Base-by-base conservation (phyloP, 2,113 vertebrate species). In the Eulemur rufifrons region DNA sequence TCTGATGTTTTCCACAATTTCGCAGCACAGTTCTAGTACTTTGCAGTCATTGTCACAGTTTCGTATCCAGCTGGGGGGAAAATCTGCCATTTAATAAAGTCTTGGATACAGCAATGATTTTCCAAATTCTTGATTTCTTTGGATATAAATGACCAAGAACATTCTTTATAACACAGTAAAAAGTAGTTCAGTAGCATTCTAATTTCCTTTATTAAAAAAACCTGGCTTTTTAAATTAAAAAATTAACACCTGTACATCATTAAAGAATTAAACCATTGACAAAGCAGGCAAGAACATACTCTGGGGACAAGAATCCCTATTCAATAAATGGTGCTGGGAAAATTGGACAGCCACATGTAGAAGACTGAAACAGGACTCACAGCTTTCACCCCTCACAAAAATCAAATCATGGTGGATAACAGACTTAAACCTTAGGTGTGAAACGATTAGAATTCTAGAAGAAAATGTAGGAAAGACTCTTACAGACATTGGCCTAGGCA, bases 101-200 rank as follows among this genome's bases (percentile, higher is more conserved):
- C n/a, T 89, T 84, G 45, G 50, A 61, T 77, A n/a, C 5, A 71
- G 20, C 34, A 78, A 3, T 89, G n/a, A 69, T 96, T 93, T 91
- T 82, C 71, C 61, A 74, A 71, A 59, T 83, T 47, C 47, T 88
- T 81, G 64, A 88, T 94, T 82, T 93, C 17, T 95, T 78, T 89
- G 47, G 3, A 7, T 95, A 32, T 68, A 81, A 95, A 45, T 77
- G 37, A 20, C 6, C 4, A 76, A 85, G 5, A 18, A 27, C 13
- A 73, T 76, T 66, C 56, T 20, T 69, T 63, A 11, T 27, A 91
- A 39, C 47, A 37, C 23, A 83, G 15, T 93, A 73, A 68, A 89
- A 82, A 64, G 50, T 71, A 93, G n/a, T 63, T 78, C 23, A 29
- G 23, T 86, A 27, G 73, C 61, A 93, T 95, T 50, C 39, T 81